phyloP scores from a whole-genome alignment of 1,140 invertebrate species.

The Ptiloglossa arizonensis region DNA sequence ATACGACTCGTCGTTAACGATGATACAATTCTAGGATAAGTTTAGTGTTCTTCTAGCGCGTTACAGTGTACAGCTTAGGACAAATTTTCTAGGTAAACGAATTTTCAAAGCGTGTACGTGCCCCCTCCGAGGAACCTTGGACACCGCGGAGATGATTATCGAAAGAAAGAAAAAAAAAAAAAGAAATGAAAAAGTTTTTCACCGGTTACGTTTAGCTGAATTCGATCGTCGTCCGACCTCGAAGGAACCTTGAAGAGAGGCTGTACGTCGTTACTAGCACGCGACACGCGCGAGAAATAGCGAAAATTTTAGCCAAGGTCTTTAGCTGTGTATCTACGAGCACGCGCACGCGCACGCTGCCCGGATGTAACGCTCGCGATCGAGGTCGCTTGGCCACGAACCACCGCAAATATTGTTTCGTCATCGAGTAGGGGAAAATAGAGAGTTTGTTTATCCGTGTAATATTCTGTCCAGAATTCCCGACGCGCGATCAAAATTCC shows the following conservation, averaged over 20 bases:
- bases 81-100: constrained; percentile 58
- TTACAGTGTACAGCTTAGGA: constrained; percentile 55
- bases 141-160: too few relatives aligned
- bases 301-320: constrained; percentile 58
- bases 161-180: too few relatives aligned
- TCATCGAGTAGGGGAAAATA: constrained; percentile 13
- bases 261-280: constrained; percentile 29
- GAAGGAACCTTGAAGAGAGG: constrained; percentile 8
- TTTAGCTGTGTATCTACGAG: constrained; percentile 33
- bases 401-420: not conserved
- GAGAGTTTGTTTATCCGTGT: constrained; percentile 20
- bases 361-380: constrained; percentile 48
- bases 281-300: constrained; percentile 42
- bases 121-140: constrained; percentile 1
- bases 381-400: constrained; percentile 42
- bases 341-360: not conserved
- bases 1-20: constrained; percentile 37
- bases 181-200: constrained; percentile 10
- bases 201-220: constrained; percentile 36
- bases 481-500: constrained; percentile 42
- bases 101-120: constrained; percentile 25
- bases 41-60: constrained; percentile 40
- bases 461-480: constrained; percentile 42
- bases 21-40: constrained; percentile 30
- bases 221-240: too few relatives aligned